Base-by-base conservation (phyloP, 2,113 vertebrate species). In the Neodontobutis hainanensis region DNA sequence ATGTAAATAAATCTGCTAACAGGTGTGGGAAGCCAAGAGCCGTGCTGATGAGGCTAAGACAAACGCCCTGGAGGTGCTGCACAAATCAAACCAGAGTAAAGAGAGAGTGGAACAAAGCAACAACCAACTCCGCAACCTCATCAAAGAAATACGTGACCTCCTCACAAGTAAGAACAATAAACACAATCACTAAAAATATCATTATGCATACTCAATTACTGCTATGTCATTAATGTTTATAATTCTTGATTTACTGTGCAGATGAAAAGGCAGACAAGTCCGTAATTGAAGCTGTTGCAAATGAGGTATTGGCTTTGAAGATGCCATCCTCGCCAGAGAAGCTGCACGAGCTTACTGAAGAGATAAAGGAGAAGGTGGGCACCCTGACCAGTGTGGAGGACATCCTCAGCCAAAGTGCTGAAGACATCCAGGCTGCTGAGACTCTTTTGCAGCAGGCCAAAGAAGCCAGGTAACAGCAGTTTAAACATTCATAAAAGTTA, bases 141-240 rank as follows among this genome's bases (percentile, higher is more conserved):
- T 99, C 89, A 95, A 94, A 56, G 95, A 98, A 75, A 98, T 99
- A 62, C 90, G 95, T 78, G 91, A 98, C 84, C 96, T 99, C 70
- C 87, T 99, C 40, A 97, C 87, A 71, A 92, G 97, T 98, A 91
- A 93, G 94, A 58, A 0, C 3, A 1, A 0, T 43, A 14, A 43
- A 38, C 1, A 61, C 12, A 2, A 35, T 40, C 0, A 45, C 0
- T 4, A n/a, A 36, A 55, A 40, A 6, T 6, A n/a, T 8, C 19
- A 27, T 27, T 27, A 36, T n/a, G 52, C 4, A 3, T 53, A 32
- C n/a, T 36, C 4, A 55, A 55, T 15, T 55, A 6, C 11, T 40
- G 8, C 36, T 55, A 27, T 27, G 19, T 27, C 19, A 27, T 27
- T 27, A 27, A 27, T 4, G 7, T 34, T 52, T 27, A 58, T 46